Evolutionary conservation across 2,888 invertebrate species (phyloP).

Genomic region (Sphaerophoria taeniata): DNA sequence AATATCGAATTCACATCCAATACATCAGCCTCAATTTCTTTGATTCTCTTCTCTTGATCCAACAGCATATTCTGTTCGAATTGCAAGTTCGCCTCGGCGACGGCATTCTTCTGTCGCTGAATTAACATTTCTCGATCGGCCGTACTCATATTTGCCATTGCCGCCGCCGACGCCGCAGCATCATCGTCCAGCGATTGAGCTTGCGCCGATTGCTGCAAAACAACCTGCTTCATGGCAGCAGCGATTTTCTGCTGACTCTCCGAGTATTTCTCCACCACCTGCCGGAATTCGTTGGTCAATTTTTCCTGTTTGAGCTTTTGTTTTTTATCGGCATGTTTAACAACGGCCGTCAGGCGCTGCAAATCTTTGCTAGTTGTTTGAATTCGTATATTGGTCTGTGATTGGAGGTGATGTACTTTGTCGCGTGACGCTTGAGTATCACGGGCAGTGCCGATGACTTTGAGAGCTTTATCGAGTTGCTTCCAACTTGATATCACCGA

Average conservation of each 20-base stretch:
- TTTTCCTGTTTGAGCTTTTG: constrained; percentile 93
- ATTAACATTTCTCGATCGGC: constrained; percentile 79
- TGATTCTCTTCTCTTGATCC: constrained; percentile 91
- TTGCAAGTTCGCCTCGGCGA: constrained; percentile 83
- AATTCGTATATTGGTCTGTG: constrained; percentile 89
- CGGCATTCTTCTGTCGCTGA: constrained; percentile 79
- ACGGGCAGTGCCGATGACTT: constrained; percentile 89
- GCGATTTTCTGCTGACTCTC: constrained; percentile 90
- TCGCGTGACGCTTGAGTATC: constrained; percentile 88
- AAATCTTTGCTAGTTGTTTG: constrained; percentile 89
- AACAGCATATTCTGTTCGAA: constrained; percentile 91
- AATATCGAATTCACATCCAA: constrained; percentile 93
- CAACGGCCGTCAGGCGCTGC: constrained; percentile 88
- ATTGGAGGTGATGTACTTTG: constrained; percentile 89
- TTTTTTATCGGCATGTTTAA: constrained; percentile 89
- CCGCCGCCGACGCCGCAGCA: neutral
- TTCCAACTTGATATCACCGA: constrained; percentile 90
- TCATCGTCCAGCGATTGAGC: constrained; percentile 76
- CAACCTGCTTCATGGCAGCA: constrained; percentile 86
- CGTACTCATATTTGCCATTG: constrained; percentile 80
- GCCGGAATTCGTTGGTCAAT: constrained; percentile 91
- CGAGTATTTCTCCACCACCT: constrained; percentile 90
- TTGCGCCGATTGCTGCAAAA: constrained; percentile 76
- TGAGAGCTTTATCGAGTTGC: constrained; percentile 88
- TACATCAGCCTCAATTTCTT: constrained; percentile 91